Conservation (phyloP, 2,797 vertebrate genomes). For the Sebastes iracundus region DNA sequence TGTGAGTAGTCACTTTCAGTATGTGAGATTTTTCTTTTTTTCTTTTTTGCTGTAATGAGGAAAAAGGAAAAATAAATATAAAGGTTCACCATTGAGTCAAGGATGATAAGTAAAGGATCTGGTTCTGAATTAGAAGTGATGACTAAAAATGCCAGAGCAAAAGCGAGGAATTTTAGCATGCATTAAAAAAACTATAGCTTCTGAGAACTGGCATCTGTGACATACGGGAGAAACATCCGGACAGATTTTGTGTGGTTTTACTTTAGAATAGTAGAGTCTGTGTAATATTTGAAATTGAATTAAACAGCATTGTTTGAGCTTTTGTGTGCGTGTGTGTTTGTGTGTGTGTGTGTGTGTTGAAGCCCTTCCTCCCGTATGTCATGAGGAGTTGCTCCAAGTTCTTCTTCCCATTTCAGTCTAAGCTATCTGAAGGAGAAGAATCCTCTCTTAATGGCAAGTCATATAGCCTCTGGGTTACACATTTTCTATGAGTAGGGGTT, state of each 20-base stretch:
- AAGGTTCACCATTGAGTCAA: background rate
- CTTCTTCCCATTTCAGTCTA: background rate
- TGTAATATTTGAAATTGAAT: background rate
- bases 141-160: background rate
- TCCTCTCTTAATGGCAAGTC: background rate
- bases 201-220: conserved; percentile 1
- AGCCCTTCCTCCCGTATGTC: background rate
- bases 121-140: background rate
- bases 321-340: background rate
- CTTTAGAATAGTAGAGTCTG: background rate
- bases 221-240: background rate
- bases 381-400: background rate
- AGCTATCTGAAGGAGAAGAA: background rate
- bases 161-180: background rate
- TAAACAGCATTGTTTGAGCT: background rate
- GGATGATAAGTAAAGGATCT: background rate
- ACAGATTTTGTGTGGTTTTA: background rate
- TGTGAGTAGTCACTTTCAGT: background rate
- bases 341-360: background rate
- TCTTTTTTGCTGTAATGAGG: background rate
- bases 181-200: background rate
- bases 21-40: background rate
- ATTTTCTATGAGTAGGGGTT: background rate
- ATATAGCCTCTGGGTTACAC: background rate
- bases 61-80: background rate